These are phyloP conservation scores for Danaus melanippus DNA, from an alignment of 1,140 invertebrate species.

Conservation along the genomic window DNA sequence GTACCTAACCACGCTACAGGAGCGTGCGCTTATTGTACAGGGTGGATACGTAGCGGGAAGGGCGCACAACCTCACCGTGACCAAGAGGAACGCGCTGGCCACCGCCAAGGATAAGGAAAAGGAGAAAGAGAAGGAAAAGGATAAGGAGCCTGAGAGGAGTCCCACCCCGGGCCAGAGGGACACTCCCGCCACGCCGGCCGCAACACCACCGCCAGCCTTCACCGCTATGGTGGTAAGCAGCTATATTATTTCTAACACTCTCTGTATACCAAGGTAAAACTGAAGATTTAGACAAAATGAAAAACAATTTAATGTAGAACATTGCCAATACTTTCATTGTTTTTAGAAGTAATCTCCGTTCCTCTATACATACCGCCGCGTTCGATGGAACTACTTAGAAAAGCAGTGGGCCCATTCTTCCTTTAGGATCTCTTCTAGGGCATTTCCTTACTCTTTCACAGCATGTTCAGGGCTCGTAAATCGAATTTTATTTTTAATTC, in stretches of 20 bases:
- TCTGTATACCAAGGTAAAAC: no score
- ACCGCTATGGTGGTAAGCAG: constrained; percentile 33
- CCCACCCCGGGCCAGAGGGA: constrained; percentile 29
- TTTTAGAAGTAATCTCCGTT: no score
- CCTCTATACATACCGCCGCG: no score
- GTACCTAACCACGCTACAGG: constrained; percentile 62
- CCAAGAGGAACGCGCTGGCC: constrained; percentile 79
- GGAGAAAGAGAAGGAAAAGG: constrained; percentile 23
- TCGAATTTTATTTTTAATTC: no score
- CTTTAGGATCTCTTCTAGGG: no score
- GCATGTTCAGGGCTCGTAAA: no score
- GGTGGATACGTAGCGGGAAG: constrained; percentile 74
- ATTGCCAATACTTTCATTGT: no score
- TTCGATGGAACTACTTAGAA: no score
- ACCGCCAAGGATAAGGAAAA: constrained; percentile 22
- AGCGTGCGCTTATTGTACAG: constrained; percentile 75
- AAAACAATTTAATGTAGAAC: no score
- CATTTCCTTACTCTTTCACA: no score
- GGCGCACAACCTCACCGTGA: constrained; percentile 73
- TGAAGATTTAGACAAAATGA: no score
- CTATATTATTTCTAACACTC: background rate
- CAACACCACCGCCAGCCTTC: constrained; percentile 39
- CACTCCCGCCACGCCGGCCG: constrained; percentile 29
- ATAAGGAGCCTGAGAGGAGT: constrained; percentile 20
- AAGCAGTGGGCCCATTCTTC: no score